These are phyloP conservation scores for Mareca strepera DNA, from an alignment of 2,797 vertebrate genomes.

Conservation along the genomic window DNA sequence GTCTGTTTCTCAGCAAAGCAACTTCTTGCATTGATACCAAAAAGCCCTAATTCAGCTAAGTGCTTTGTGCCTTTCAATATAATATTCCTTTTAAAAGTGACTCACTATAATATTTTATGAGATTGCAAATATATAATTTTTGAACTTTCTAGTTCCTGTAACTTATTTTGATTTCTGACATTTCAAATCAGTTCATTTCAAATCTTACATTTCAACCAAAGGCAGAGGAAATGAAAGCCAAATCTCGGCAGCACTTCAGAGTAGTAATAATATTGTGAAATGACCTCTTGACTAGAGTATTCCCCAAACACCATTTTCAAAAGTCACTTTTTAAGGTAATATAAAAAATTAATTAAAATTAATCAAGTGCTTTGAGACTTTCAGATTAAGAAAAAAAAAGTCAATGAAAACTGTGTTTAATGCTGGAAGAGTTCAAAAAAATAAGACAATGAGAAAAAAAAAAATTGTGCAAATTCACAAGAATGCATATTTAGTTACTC, in stretches of 20 bases:
- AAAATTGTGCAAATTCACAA: not conserved
- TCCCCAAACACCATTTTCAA: constrained; percentile 10
- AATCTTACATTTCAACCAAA: not conserved
- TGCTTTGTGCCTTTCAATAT: not conserved
- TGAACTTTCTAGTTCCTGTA: not conserved
- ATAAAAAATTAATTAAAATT: constrained; percentile 42
- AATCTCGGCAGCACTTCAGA: constrained; percentile 7
- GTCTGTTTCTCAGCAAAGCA: not conserved
- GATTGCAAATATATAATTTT: not conserved
- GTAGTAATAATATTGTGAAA: constrained; percentile 38
- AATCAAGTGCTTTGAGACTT: constrained; percentile 13
- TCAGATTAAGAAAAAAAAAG: not conserved
- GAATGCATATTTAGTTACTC: not conserved
- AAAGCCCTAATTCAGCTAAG: not conserved
- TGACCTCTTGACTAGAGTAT: constrained; percentile 14
- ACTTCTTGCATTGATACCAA: not conserved
- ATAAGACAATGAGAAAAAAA: not conserved
- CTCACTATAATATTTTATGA: not conserved
- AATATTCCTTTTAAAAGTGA: not conserved
- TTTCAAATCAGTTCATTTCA: not conserved
- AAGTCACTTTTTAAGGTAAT: constrained; percentile 28
- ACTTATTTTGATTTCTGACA: constrained; percentile 4
- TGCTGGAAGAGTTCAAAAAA: not conserved
- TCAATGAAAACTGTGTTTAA: not conserved
- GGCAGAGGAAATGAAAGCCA: not conserved